Conservation (phyloP, 2,888 invertebrate species). For the Linyphia triangularis region DNA sequence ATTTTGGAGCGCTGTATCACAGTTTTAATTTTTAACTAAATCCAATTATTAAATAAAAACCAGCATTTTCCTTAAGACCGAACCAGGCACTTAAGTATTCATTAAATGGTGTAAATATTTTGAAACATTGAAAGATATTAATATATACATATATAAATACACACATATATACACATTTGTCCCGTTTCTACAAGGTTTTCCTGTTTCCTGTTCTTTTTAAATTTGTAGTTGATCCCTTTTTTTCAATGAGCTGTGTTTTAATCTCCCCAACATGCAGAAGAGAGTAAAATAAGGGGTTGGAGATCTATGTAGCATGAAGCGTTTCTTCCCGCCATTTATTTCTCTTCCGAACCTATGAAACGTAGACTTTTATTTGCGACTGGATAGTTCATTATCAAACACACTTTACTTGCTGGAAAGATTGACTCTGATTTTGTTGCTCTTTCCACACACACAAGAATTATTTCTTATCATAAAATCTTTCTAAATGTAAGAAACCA, state of each 20-base stretch:
- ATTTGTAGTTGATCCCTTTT: constrained; percentile 44
- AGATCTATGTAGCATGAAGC: constrained; percentile 75
- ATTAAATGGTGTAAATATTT: no score
- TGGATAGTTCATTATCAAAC: constrained; percentile 75
- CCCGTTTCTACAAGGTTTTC: no score
- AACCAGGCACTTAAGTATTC: no score
- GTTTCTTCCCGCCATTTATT: constrained; percentile 71
- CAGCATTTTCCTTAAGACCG: no score
- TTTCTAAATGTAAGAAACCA: constrained; percentile 49
- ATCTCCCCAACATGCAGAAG: constrained; percentile 69
- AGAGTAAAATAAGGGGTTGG: constrained; percentile 66
- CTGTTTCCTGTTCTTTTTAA: not conserved
- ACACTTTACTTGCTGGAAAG: constrained; percentile 73
- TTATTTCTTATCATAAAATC: constrained; percentile 69
- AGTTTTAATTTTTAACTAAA: no score
- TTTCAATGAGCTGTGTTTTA: constrained; percentile 67
- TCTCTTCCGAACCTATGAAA: constrained; percentile 71
- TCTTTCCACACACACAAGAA: constrained; percentile 38
- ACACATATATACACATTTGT: no score
- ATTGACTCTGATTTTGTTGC: constrained; percentile 64
- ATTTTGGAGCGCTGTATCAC: no score
- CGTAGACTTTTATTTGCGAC: constrained; percentile 74
- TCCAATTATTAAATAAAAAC: no score
- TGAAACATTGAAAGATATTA: no score
- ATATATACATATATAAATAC: no score